These are phyloP conservation scores for Aeoliscus strigatus DNA, from an alignment of 2,797 vertebrate species.

Conservation along the genomic window DNA sequence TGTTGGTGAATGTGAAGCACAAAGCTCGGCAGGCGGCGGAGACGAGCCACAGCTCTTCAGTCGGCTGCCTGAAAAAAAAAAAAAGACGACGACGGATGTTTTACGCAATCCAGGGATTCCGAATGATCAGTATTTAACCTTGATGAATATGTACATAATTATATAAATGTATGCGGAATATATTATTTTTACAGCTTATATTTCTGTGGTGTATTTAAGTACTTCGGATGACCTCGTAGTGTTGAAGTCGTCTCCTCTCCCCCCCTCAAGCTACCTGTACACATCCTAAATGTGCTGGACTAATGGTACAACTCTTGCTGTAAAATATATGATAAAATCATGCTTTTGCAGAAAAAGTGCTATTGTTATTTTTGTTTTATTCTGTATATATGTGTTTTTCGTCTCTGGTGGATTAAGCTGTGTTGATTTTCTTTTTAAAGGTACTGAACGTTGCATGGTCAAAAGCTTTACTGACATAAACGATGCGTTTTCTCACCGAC, in stretches of 20 bases:
- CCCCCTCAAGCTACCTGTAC: constrained; percentile 62
- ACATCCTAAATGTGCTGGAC: constrained; percentile 65
- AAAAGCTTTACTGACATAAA: constrained; percentile 75
- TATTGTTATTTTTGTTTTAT: constrained; percentile 65
- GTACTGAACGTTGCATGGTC: constrained; percentile 73
- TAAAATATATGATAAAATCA: constrained; percentile 57
- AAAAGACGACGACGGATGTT: constrained; percentile 51
- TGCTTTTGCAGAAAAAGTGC: constrained; percentile 51
- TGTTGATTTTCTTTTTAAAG: constrained; percentile 54
- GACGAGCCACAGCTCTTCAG: constrained; percentile 37
- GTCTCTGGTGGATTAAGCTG: constrained; percentile 62
- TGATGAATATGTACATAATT: constrained; percentile 69
- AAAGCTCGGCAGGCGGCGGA: constrained; percentile 32
- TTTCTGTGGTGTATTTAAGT: constrained; percentile 72
- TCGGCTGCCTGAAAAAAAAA: constrained; percentile 61
- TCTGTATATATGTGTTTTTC: constrained; percentile 66
- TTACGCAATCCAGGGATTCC: constrained; percentile 74
- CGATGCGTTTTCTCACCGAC: constrained; percentile 56
- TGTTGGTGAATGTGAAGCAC: constrained; percentile 66
- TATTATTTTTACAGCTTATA: constrained; percentile 71
- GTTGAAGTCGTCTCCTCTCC: constrained; percentile 62
- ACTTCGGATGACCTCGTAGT: constrained; percentile 68
- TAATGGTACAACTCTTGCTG: constrained; percentile 58
- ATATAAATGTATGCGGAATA: constrained; percentile 73
- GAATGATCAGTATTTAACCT: constrained; percentile 80